Conservation (phyloP, 2,113 vertebrate genomes). For the Strix uralensis region DNA sequence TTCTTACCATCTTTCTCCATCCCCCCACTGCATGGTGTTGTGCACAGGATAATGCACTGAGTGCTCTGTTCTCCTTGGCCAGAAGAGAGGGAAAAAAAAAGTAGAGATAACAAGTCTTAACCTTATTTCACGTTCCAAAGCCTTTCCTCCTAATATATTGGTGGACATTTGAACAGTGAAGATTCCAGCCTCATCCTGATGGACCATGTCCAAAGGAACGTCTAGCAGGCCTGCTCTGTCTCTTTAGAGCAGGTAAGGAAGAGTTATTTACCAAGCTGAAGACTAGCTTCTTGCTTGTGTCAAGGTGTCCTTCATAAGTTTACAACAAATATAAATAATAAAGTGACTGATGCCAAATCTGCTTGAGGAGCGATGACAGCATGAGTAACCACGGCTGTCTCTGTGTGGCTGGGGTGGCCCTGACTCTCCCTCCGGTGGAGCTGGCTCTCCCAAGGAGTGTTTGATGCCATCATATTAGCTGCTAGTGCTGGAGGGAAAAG, state of each 20-base stretch:
- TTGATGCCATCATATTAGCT: not conserved
- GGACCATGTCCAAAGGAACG: not conserved
- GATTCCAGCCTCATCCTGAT: not conserved
- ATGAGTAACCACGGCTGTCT: rapidly evolving
- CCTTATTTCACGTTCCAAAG: not conserved
- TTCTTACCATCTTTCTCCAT: not conserved
- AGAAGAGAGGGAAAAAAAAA: not conserved
- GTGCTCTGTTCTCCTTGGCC: not conserved
- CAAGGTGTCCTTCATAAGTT: rapidly evolving
- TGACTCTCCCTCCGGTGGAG: not conserved
- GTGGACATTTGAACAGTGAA: not conserved
- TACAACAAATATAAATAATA: not conserved
- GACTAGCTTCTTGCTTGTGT: not conserved
- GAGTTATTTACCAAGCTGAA: not conserved
- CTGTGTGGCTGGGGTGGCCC: not conserved
- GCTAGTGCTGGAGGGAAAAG: not conserved
- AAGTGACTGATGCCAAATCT: not conserved
- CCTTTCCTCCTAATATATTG: not conserved
- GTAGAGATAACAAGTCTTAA: not conserved
- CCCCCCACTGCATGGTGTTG: too few relatives aligned
- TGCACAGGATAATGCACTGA: not conserved
- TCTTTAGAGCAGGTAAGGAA: not conserved
- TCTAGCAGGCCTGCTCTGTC: not conserved
- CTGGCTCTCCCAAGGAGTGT: not conserved
- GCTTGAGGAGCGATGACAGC: not conserved